Evolutionary conservation across 2,888 invertebrate genomes (phyloP).

Genomic region (Acleris emargana): DNA sequence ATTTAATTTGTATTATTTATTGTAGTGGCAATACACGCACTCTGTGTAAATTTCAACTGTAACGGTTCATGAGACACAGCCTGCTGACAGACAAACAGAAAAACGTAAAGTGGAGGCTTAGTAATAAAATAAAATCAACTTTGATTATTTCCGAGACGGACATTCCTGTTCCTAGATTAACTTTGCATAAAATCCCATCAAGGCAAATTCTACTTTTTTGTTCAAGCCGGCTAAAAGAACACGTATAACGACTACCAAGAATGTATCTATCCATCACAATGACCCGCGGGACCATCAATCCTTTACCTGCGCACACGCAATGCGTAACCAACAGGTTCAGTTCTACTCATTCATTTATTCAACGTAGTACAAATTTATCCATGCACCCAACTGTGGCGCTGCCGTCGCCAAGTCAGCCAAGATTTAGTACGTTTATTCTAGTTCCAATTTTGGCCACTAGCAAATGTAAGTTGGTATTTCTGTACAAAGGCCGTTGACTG

Average conservation of each 20-base stretch:
- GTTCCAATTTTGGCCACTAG: slow-evolving; percentile 19
- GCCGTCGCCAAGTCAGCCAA: neutral
- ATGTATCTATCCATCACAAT: slow-evolving; percentile 10
- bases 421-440: neutral
- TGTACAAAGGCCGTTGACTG: slow-evolving; percentile 64
- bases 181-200: too few relatives aligned
- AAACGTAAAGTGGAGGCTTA: too few relatives aligned
- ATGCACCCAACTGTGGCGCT: neutral
- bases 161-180: too few relatives aligned
- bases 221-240: neutral
- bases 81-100: too few relatives aligned
- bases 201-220: neutral
- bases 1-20: too few relatives aligned
- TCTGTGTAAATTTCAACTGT: too few relatives aligned
- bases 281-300: slow-evolving; percentile 31
- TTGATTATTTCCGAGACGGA: too few relatives aligned
- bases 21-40: too few relatives aligned
- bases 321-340: slow-evolving; percentile 55
- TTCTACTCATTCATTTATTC: slow-evolving; percentile 58
- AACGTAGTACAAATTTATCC: slow-evolving; percentile 43
- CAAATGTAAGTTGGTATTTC: slow-evolving; percentile 13
- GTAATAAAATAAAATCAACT: too few relatives aligned
- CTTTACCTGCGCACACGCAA: slow-evolving; percentile 30
- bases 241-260: slow-evolving; percentile 1
- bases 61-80: too few relatives aligned